Base-by-base conservation (phyloP, 2,888 invertebrate genomes). In the Anoncus sp. region DNA sequence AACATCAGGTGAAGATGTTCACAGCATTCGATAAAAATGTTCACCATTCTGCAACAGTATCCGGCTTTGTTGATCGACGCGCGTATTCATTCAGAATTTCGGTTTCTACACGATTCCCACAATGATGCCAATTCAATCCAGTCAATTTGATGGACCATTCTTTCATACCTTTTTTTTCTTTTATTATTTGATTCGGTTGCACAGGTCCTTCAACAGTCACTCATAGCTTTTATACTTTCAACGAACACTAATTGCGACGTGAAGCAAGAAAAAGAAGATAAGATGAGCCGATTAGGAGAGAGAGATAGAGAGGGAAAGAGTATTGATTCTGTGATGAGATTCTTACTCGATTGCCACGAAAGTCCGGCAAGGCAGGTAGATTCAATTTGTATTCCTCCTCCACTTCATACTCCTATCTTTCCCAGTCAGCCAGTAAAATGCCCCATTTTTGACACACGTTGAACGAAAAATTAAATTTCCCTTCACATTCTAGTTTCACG, bases 71-170 rank as follows among this genome's bases (percentile, higher is more conserved):
- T 53, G 55, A 55, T 71, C 62, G 60, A 71, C 71, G 45, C n/a
- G 4, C 7, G 7, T 10, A 2, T 63, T 16, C 57, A 40, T 49
- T 59, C 49, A 66, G 12, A 38, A 22, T 27, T 55, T 40, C 35
- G 53, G 18, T 24, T 38, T 38, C 22, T n/a, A 22, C 38, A 22
- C 53, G 22, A 43, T 40, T 45, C 27, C 4, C 27, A 60, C 59
- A 73, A 73, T 66, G 59, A 35, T 57, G 18, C 59, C 57, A 66
- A 73, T 65, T 49, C n/a, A n/a, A 66, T 35, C 59, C 59, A 18
- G 22, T 22, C 57, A 73, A 59, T 57, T 59, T 51, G 27, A 16
- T 35, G 20, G 27, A 5, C 59, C 51, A 65, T 60, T 66, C 66
- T 60, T 43, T 22, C 1, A 10, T 24, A 20, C 57, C 18, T 67